Evolutionary conservation across 2,797 vertebrate species (phyloP).

Genomic region (Synanceia verrucosa): DNA sequence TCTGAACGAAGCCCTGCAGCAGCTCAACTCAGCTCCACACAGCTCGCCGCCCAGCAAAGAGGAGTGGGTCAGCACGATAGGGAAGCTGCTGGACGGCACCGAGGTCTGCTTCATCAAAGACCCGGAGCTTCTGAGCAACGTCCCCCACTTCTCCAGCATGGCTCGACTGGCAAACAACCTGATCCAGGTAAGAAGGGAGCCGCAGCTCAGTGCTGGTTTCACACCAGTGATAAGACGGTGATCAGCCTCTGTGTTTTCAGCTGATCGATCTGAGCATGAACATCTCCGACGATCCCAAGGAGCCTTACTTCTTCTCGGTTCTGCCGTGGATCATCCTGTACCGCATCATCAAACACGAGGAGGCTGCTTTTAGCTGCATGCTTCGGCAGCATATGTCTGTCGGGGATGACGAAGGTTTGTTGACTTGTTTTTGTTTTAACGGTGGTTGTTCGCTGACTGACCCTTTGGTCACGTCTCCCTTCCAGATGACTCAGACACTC

Average conservation of each 20-base stretch:
- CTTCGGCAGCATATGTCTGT: conserved; percentile 86
- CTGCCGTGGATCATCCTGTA: conserved; percentile 96
- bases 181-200: conserved; percentile 86
- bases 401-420: conserved; percentile 89
- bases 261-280: conserved; percentile 96
- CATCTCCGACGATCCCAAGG: conserved; percentile 92
- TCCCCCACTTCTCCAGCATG: conserved; percentile 81
- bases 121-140: conserved; percentile 79
- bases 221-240: not conserved
- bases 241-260: conserved; percentile 67
- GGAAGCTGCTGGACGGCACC: conserved; percentile 89
- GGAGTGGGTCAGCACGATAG: conserved; percentile 93
- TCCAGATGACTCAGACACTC: conserved; percentile 86
- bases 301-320: conserved; percentile 93
- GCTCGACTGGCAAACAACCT: conserved; percentile 92
- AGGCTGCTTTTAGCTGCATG: conserved; percentile 88
- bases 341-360: conserved; percentile 93
- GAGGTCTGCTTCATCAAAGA: conserved; percentile 87
- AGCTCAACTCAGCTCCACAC: conserved; percentile 85
- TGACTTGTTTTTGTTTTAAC: not conserved
- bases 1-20: conserved; percentile 93
- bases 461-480: conserved; percentile 36
- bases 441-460: conserved; percentile 28
- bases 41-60: conserved; percentile 88
- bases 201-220: not conserved